Percentiles rank a stretch among this genome's conserved stretches.
phyloP scores from a whole-genome alignment of 2,888 invertebrate species.

The Campoletis raptor region DNA sequence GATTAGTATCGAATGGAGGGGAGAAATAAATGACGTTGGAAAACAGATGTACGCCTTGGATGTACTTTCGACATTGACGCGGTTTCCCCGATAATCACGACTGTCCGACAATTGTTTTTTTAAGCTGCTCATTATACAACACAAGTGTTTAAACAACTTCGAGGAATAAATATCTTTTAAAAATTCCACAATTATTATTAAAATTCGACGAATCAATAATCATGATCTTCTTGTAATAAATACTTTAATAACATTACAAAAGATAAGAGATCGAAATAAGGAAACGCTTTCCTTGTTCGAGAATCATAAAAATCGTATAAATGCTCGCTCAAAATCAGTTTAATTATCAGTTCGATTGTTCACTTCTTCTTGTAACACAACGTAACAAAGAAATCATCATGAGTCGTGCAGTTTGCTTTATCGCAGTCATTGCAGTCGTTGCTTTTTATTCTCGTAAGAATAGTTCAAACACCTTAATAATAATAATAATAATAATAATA shows the following conservation, averaged over 20 bases:
- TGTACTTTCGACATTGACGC: neutral
- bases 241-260: neutral
- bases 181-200: neutral
- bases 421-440: slow-evolving; percentile 10
- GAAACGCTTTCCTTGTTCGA: neutral
- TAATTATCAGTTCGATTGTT: slow-evolving; percentile 9
- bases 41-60: neutral
- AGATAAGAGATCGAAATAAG: neutral
- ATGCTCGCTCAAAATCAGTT: neutral
- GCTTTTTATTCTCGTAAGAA: slow-evolving; percentile 22
- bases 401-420: slow-evolving; percentile 2
- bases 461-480: neutral
- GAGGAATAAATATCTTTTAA: neutral
- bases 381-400: slow-evolving; percentile 4
- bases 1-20: neutral
- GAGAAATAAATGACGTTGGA: neutral
- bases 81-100: neutral
- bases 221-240: neutral
- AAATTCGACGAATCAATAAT: neutral
- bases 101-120: slow-evolving; percentile 9
- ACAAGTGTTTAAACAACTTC: neutral
- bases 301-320: neutral
- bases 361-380: neutral
- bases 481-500: neutral
- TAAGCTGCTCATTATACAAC: neutral